Evolutionary conservation across 2,888 invertebrate species (phyloP).

Genomic region (Eledona agricola): DNA sequence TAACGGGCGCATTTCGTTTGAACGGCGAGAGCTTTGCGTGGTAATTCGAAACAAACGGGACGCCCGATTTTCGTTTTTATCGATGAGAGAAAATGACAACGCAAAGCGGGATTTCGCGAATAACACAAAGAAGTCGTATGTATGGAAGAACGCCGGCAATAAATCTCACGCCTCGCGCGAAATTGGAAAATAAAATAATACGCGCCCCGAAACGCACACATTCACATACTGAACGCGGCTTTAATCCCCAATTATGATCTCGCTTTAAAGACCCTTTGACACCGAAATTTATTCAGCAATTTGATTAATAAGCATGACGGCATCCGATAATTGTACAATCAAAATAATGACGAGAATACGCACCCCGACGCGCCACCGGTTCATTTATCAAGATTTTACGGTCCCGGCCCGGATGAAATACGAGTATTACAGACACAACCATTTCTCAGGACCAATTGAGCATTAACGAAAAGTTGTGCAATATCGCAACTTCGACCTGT

Average conservation of each 20-base stretch:
- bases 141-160: slow-evolving; percentile 4
- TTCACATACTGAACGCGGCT: no score
- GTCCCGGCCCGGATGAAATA: slow-evolving; percentile 26
- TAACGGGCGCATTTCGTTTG: slow-evolving; percentile 18
- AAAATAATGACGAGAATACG: slow-evolving; percentile 18
- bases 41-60: slow-evolving; percentile 17
- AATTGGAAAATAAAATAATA: no score
- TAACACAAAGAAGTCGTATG: slow-evolving; percentile 1
- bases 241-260: slow-evolving; percentile 7
- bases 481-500: slow-evolving; percentile 16
- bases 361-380: slow-evolving; percentile 8
- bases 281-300: slow-evolving; percentile 5
- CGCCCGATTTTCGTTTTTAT: slow-evolving; percentile 7
- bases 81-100: slow-evolving; percentile 17
- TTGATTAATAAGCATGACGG: slow-evolving; percentile 14
- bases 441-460: slow-evolving; percentile 35
- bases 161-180: no score
- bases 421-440: slow-evolving; percentile 13
- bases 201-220: no score
- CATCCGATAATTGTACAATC: slow-evolving; percentile 25
- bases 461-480: slow-evolving; percentile 36
- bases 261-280: slow-evolving; percentile 11
- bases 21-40: slow-evolving; percentile 12
- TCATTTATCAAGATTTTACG: slow-evolving; percentile 35
- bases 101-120: neutral